phyloP scores from a whole-genome alignment of 2,113 vertebrate species.

The Triplophysa siluroides region DNA sequence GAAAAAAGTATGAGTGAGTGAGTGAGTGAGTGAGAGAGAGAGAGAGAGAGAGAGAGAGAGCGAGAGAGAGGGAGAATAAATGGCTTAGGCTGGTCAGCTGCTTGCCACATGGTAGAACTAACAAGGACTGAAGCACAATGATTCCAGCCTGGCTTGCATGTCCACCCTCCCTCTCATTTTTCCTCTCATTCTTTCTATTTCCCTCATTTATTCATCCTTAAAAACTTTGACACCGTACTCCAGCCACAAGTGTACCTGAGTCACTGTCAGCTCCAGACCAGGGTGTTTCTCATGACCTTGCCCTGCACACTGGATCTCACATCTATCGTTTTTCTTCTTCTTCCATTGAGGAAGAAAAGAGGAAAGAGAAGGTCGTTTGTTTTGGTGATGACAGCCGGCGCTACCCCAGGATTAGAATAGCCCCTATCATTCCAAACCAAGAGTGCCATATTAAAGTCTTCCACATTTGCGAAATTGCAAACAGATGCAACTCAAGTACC shows the following conservation, averaged over 20 bases:
- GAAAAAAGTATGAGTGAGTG: constrained; percentile 8
- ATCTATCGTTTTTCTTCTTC: constrained; percentile 15
- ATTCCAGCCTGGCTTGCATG: constrained; percentile 82
- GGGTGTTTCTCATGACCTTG: neutral
- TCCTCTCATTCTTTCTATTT: neutral
- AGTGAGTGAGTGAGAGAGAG: constrained; percentile 28
- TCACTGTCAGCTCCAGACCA: neutral
- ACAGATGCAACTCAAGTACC: constrained; percentile 99
- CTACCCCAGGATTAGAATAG: constrained; percentile 97
- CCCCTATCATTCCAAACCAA: constrained; percentile 79
- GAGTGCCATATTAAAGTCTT: constrained; percentile 97
- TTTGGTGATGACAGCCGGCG: constrained; percentile 83
- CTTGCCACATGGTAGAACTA: constrained; percentile 91
- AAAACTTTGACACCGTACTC: neutral
- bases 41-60: constrained; percentile 38
- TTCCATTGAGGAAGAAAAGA: constrained; percentile 5
- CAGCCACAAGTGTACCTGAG: neutral
- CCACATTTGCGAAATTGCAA: constrained; percentile 99
- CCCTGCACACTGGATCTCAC: neutral
- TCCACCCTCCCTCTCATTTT: neutral
- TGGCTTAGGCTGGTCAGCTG: constrained; percentile 92
- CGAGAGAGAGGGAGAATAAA: constrained; percentile 41
- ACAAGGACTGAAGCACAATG: constrained; percentile 85
- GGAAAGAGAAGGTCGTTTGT: constrained; percentile 23
- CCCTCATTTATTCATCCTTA: neutral